Percentiles rank a stretch among this genome's conserved stretches.
Conservation (phyloP, 37 sponge, comb jelly and placozoan species). For the Sycon ciliatum region DNA sequence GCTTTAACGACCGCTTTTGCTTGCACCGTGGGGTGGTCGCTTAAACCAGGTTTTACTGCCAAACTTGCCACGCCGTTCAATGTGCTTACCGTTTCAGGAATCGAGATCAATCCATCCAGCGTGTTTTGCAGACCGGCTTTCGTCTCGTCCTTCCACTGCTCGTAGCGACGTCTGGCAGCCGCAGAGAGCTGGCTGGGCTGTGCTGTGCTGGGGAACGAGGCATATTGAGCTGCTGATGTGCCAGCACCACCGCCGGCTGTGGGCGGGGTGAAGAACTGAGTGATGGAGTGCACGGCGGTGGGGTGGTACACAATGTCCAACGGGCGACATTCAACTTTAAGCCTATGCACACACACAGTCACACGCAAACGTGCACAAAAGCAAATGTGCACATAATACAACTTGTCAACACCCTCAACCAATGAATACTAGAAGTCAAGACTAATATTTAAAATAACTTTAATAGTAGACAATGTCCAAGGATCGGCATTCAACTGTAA, state of each 20-base stretch:
- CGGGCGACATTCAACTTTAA: no score
- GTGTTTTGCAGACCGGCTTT: conserved; percentile 38
- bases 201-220: neutral
- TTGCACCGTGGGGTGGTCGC: no score
- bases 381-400: neutral
- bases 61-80: no score
- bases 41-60: no score
- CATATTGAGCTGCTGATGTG: neutral
- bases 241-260: neutral
- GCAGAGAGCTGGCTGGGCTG: no score
- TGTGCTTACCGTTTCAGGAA: no score
- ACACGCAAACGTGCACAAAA: neutral
- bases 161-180: conserved; percentile 19
- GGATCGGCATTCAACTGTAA: no score
- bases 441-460: no score
- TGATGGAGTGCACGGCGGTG: neutral
- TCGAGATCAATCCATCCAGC: conserved; percentile 32
- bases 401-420: neutral
- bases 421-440: no score
- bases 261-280: neutral
- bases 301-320: no score
- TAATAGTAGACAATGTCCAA: no score
- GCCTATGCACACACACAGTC: neutral
- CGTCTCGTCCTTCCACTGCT: conserved; percentile 36
- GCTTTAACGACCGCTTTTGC: no score